Evolutionary conservation across 1,140 invertebrate species (phyloP).

Genomic region (Cotesia vestalis): DNA sequence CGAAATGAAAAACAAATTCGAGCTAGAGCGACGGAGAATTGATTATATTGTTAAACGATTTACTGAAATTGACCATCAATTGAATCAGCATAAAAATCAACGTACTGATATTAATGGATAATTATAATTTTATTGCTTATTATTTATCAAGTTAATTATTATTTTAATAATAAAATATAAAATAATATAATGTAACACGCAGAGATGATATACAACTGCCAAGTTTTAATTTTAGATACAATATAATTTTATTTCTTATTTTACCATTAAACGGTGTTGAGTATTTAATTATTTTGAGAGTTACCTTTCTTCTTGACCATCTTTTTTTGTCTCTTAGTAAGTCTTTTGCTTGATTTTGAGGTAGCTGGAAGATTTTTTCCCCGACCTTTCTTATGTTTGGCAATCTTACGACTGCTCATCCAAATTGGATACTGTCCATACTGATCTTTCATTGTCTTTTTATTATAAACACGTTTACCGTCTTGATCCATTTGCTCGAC

Average conservation of each 20-base stretch:
- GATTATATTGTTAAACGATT: slow-evolving; percentile 57
- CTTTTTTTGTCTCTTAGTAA: slow-evolving; percentile 56
- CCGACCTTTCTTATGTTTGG: slow-evolving; percentile 66
- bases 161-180: slow-evolving; percentile 4
- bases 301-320: slow-evolving; percentile 24
- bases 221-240: too few relatives aligned
- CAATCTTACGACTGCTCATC: slow-evolving; percentile 69
- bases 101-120: slow-evolving; percentile 21
- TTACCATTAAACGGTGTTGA: background rate
- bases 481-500: slow-evolving; percentile 63
- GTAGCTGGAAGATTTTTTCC: slow-evolving; percentile 60
- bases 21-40: slow-evolving; percentile 57
- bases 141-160: slow-evolving; percentile 9
- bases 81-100: slow-evolving; percentile 45
- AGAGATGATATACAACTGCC: too few relatives aligned
- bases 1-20: slow-evolving; percentile 58
- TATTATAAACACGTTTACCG: slow-evolving; percentile 65
- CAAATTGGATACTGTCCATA: slow-evolving; percentile 73
- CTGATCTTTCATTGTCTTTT: slow-evolving; percentile 71
- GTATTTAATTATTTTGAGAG: slow-evolving; percentile 13
- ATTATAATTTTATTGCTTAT: background rate
- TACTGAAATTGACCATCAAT: slow-evolving; percentile 55
- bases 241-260: background rate
- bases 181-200: too few relatives aligned
- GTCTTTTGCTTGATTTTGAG: slow-evolving; percentile 57